A percentile compares a stretch with the other conserved stretches of the same genome.
phyloP scores from a whole-genome alignment of 2,797 vertebrate genomes.

The Coluber constrictor region DNA sequence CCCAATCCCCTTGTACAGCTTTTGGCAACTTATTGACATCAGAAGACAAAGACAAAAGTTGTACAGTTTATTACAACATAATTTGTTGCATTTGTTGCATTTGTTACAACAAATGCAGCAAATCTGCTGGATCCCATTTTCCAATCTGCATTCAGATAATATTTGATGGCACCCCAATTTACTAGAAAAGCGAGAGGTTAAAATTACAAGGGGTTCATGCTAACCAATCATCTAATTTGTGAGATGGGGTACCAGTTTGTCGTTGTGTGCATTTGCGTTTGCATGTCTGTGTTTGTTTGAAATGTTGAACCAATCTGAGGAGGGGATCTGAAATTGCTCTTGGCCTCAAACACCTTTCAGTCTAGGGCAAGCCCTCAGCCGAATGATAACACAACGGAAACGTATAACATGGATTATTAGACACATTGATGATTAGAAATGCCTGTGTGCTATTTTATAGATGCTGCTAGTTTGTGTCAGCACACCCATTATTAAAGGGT shows the following conservation, averaged over 20 bases:
- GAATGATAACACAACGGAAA: not conserved
- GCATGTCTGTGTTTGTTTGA: not conserved
- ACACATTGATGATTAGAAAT: not conserved
- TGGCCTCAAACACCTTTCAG: not conserved
- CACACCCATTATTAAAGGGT: not conserved
- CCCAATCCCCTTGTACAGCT: not conserved
- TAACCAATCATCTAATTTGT: not conserved
- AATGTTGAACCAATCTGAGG: not conserved
- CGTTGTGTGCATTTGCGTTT: not conserved
- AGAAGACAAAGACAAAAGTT: not conserved
- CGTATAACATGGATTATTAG: conserved; percentile 4
- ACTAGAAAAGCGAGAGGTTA: not conserved
- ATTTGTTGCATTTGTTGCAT: no score
- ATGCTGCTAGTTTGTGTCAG: not conserved
- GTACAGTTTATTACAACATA: not conserved
- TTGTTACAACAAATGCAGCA: no score
- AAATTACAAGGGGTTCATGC: not conserved
- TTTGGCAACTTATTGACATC: not conserved
- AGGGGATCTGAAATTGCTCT: not conserved
- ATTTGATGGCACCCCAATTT: not conserved
- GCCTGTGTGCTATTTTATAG: not conserved
- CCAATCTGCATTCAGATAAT: not conserved
- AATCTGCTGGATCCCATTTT: not conserved
- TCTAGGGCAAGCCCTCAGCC: not conserved
- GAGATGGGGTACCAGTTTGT: not conserved